Base-by-base conservation (phyloP, 2,888 invertebrate species). In the Lycia hirtaria region DNA sequence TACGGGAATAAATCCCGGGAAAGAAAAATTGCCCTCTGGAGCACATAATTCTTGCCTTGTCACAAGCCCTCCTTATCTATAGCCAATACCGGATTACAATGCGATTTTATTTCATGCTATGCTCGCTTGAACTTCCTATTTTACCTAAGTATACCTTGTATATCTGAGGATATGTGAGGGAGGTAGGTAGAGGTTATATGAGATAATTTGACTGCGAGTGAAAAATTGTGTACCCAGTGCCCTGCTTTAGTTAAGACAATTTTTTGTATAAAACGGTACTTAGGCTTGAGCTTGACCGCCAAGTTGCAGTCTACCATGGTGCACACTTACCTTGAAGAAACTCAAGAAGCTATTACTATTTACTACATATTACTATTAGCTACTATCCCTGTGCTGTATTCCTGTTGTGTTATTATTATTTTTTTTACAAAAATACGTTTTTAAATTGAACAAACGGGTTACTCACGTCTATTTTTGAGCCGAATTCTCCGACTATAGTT, bases 21-120 rank as follows among this genome's bases (percentile, higher is more conserved):
- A 92, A 92, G 92, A 92, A 92, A 92, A 92, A 92, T 92, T 91
- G 92, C 91, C 88, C 92, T 92, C 88, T 87, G 84, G 90, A 92
- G 92, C 92, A 92, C 92, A 92, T 92, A 92, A 92, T 92, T 92
- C 92, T 92, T 92, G 90, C 88, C 92, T 92, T 92, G 92, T 92
- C 92, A 92, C 92, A 91, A 87, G 83, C 87, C 84, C 87, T 90
- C 90, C 91, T 92, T 92, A 92, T 92, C 92, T 89, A 81, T 81
- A 85, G 83, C 92, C 92, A 92, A 92, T 92, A 92, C 88, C 90
- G 92, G 92, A 92, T 92, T 92, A 92, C 92, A 92, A 85, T 90
- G 85, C 85, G 90, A 92, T 92, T 92, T 92, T 92, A 92, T 92
- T 92, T 89, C 78, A 86, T 85, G 83, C 83, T 83, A 81, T 87